Evolutionary conservation across 2,113 vertebrate genomes (phyloP).

Genomic region (Salvelinus sp.): DNA sequence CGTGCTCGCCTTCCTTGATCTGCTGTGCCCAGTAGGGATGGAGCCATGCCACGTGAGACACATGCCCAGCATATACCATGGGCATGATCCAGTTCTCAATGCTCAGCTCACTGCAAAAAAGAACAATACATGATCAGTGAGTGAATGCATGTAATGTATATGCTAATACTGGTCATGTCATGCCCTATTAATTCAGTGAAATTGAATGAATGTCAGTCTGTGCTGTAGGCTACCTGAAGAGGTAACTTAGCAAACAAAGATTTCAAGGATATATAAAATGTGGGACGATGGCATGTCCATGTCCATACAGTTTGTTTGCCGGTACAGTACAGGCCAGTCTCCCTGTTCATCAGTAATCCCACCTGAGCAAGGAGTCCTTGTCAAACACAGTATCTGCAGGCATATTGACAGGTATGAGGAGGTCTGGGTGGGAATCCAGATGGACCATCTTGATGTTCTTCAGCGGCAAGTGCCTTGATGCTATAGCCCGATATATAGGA

Average conservation of each 20-base stretch:
- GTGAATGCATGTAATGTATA: too few species aligned
- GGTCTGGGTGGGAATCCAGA: slow-evolving; percentile 95
- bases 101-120: slow-evolving; percentile 84
- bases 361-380: slow-evolving; percentile 91
- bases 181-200: too few species aligned
- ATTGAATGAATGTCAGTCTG: too few species aligned
- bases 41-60: slow-evolving; percentile 89
- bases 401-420: slow-evolving; percentile 97
- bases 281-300: too few species aligned
- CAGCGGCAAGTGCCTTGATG: slow-evolving; percentile 87
- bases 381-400: slow-evolving; percentile 90
- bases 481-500: slow-evolving; percentile 93
- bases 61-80: slow-evolving; percentile 93
- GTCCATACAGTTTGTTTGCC: too few species aligned
- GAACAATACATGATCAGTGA: not conserved
- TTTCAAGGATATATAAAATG: too few species aligned
- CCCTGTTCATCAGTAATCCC: slow-evolving; percentile 2
- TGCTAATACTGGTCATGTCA: too few species aligned
- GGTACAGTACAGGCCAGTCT: not conserved
- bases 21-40: slow-evolving; percentile 94
- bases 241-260: too few species aligned
- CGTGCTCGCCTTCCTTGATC: slow-evolving; percentile 58
- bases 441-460: slow-evolving; percentile 86
- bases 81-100: slow-evolving; percentile 99
- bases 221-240: too few species aligned